phyloP scores from a whole-genome alignment of 2,888 invertebrate species.

The Hemithea aestivaria region DNA sequence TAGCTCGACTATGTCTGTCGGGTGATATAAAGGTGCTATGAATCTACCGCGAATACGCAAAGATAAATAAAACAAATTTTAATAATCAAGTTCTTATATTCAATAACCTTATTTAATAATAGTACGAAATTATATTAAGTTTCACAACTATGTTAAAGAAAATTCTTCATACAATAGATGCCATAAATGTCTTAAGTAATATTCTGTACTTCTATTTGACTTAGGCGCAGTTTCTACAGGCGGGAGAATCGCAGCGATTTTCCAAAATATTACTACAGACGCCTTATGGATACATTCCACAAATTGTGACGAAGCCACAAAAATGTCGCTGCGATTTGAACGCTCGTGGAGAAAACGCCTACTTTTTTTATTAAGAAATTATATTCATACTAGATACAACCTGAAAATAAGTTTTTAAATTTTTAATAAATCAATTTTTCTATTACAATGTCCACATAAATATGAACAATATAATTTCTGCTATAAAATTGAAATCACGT shows the following conservation, averaged over 20 bases:
- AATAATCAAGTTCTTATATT: conserved; percentile 57
- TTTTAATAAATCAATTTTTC: conserved; percentile 28
- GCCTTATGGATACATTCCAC: no score
- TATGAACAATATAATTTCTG: conserved; percentile 37
- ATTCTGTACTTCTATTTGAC: conserved; percentile 48
- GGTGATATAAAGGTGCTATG: no score
- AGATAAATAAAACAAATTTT: conserved; percentile 26
- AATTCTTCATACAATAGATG: conserved; percentile 54
- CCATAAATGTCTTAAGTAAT: conserved; percentile 47
- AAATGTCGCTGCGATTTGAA: no score
- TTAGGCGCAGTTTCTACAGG: no score
- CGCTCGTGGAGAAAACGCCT: no score
- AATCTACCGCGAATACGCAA: neutral
- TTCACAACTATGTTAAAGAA: conserved; percentile 54
- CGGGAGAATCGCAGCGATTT: no score
- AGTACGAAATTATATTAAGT: conserved; percentile 55
- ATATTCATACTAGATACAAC: no score
- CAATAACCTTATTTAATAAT: conserved; percentile 46
- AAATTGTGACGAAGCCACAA: no score
- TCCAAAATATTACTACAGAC: conserved; percentile 41
- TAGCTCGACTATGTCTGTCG: no score
- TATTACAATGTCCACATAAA: conserved; percentile 25
- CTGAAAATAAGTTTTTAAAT: conserved; percentile 23
- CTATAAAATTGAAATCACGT: conserved; percentile 56
- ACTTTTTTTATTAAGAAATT: no score